A percentile compares a stretch with the other conserved stretches of the same genome.
These are phyloP conservation scores for Chrosomus eos DNA, from an alignment of 2,797 vertebrate genomes.

Conservation along the genomic window DNA sequence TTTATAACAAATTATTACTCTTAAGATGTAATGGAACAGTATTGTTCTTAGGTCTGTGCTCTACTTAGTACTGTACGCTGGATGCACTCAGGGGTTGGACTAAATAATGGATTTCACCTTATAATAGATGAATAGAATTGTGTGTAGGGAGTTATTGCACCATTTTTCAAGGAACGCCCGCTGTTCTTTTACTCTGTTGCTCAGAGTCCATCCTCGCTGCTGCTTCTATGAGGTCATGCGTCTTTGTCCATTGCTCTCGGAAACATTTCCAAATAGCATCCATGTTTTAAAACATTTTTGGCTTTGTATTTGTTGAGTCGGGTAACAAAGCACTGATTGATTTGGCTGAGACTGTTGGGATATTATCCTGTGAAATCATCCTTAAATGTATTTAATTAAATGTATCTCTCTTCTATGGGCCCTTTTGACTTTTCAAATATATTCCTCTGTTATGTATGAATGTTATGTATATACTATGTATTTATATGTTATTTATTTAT, in stretches of 20 bases:
- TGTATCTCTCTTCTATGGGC: not conserved
- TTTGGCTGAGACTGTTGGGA: not conserved
- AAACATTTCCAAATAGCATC: not conserved
- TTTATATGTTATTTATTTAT: not conserved
- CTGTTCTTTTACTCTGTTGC: slow-evolving; percentile 13
- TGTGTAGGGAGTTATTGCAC: slow-evolving; percentile 11
- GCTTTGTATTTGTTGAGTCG: not conserved
- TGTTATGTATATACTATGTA: not conserved
- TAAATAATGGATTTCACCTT: slow-evolving; percentile 16
- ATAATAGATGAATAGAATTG: slow-evolving; percentile 27
- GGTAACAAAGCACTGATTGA: not conserved
- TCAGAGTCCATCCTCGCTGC: not conserved
- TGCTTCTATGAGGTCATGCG: slow-evolving; percentile 12
- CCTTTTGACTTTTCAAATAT: not conserved
- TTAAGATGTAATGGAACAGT: not conserved
- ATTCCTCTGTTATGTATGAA: not conserved
- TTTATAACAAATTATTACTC: not conserved
- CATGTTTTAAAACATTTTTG: not conserved
- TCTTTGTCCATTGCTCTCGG: not conserved
- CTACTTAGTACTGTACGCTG: not conserved
- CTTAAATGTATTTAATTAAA: not conserved
- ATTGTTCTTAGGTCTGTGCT: not conserved
- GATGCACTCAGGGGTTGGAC: not conserved
- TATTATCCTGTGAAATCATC: not conserved
- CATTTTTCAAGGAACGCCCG: slow-evolving; percentile 16